Conservation (phyloP, 2,888 invertebrate genomes). For the Drosophila pseudotalamancana region DNA sequence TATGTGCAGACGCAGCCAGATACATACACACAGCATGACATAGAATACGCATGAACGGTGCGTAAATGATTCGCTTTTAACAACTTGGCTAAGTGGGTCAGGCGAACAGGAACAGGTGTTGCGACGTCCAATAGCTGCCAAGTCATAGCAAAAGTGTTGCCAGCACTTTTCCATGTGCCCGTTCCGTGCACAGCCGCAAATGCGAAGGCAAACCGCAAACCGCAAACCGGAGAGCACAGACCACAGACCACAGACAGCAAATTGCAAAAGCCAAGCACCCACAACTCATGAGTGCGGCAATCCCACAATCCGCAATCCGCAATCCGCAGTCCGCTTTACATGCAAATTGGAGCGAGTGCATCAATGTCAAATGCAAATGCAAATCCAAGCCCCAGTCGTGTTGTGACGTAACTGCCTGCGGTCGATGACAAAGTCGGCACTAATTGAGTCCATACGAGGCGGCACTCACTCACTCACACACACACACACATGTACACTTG, state of each 20-base stretch:
- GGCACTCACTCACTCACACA: neutral
- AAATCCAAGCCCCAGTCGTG: constrained; percentile 37
- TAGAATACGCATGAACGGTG: constrained; percentile 36
- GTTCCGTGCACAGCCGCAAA: constrained; percentile 57
- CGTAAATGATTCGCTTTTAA: constrained; percentile 65
- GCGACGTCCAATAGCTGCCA: constrained; percentile 1
- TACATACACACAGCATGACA: constrained; percentile 9
- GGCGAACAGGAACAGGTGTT: constrained; percentile 72
- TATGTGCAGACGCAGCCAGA: constrained; percentile 32
- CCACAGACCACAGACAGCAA: neutral
- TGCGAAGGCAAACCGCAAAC: constrained; percentile 54
- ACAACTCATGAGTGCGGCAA: constrained; percentile 51
- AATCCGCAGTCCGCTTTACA: constrained; percentile 55
- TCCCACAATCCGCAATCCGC: constrained; percentile 25
- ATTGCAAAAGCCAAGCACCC: constrained; percentile 68
- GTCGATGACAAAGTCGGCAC: constrained; percentile 31
- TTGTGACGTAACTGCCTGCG: constrained; percentile 46
- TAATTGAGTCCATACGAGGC: constrained; percentile 26
- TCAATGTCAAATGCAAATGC: constrained; percentile 76
- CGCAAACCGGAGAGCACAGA: constrained; percentile 9
- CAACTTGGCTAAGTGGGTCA: constrained; percentile 64
- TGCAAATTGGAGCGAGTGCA: constrained; percentile 78
- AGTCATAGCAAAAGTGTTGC: constrained; percentile 23
- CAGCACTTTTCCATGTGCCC: constrained; percentile 18
- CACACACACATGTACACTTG: neutral